phyloP scores from a whole-genome alignment of 1,140 invertebrate species.

The fruit fly (Drosophila melanogaster) region Release_6_plus_ISO1_MT NT_037436.4:13694501-13695000 shows the following conservation, averaged over 20 bases:
- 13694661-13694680: not conserved
- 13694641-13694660: slow-evolving; percentile 17
- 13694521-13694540: slow-evolving; percentile 63
- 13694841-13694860: slow-evolving; percentile 42
- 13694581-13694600: slow-evolving; percentile 74
- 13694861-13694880: slow-evolving; percentile 7
- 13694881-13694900: slow-evolving; percentile 28
- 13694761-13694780: slow-evolving; percentile 2
- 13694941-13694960: slow-evolving; percentile 58
- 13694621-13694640: slow-evolving; percentile 40
- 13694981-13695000: slow-evolving; percentile 72
- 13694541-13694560: slow-evolving; percentile 72
- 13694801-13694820: slow-evolving; percentile 32
- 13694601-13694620: slow-evolving; percentile 70
- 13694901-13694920: slow-evolving; percentile 68
- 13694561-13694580: slow-evolving; percentile 82
- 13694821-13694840: slow-evolving; percentile 16
- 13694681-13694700: slow-evolving; percentile 68
- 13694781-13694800: slow-evolving; percentile 78
- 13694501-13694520: not conserved
- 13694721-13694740: not conserved
- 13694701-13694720: slow-evolving; percentile 56
- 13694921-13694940: slow-evolving; percentile 55
- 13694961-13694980: slow-evolving; percentile 82
- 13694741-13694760: slow-evolving; percentile 24